phyloP scores from a whole-genome alignment of 2,113 vertebrate genomes.

The Sturnira hondurensis region DNA sequence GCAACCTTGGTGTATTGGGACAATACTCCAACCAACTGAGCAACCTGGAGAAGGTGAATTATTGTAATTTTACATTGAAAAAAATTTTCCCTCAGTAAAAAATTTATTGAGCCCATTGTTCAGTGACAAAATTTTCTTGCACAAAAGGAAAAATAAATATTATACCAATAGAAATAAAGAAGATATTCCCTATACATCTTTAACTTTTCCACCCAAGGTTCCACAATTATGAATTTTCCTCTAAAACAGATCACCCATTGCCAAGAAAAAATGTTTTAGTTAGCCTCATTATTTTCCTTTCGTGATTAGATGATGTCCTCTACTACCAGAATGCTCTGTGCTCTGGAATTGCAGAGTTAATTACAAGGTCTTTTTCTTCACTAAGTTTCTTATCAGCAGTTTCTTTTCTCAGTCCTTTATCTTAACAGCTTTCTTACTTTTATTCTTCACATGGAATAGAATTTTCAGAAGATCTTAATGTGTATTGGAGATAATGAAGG shows the following conservation, averaged over 20 bases:
- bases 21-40: too few relatives aligned
- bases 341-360: neutral
- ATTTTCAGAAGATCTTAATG: neutral
- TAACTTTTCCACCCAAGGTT: neutral
- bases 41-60: slow-evolving; percentile 25
- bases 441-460: neutral
- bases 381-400: neutral
- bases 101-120: slow-evolving; percentile 38
- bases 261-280: neutral
- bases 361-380: neutral
- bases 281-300: neutral
- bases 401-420: neutral
- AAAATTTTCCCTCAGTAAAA: slow-evolving; percentile 54
- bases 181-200: neutral
- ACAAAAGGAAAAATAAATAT: slow-evolving; percentile 14
- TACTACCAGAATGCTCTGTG: neutral
- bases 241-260: neutral
- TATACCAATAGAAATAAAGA: neutral
- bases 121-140: slow-evolving; percentile 32
- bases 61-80: slow-evolving; percentile 71
- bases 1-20: too few relatives aligned
- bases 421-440: neutral
- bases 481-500: neutral
- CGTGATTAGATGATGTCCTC: neutral
- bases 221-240: neutral